Base-by-base conservation (phyloP, 2,113 vertebrate species). In the Pionites leucogaster region DNA sequence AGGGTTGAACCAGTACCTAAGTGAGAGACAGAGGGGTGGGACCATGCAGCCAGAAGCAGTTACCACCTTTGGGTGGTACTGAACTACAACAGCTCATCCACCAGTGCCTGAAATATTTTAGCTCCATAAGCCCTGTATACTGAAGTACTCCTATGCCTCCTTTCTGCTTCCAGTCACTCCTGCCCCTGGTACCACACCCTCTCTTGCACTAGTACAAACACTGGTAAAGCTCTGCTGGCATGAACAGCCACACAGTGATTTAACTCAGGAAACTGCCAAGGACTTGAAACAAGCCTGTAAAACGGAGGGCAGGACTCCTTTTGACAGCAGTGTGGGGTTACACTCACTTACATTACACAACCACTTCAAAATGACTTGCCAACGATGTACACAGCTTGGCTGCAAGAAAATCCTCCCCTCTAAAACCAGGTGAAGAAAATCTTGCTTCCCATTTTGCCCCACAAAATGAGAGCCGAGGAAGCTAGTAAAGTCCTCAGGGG, bases 91-190 rank as follows among this genome's bases (percentile, higher is more conserved):
- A 77, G 49, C 63, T 80, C 49, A 67, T 27, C 23, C 55, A 50
- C 7, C 8, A 0, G 0, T 5, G 2, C 18, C 8, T 1, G 10
- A 52, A 57, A 46, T 0, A 4, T 33, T 55, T 44, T 8, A 90
- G 75, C 44, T 55, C 27, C 3, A 2, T 12, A 69, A 64, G 29
- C 27, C 17, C 59, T 37, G 24, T 24, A 50, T 71, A 68, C 2
- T 10, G 3, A 62, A 72, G 18, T 2, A 18, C 7, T 57, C 52
- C 71, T 18, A 7, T 23, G 24, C 19, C 19, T 42, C 60, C 81
- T 47, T 83, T 17, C 55, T 65, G 47, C 52, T 64, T 27, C n/a
- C 41, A 78, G 16, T 17, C 47, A 31, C 13, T 60, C 52, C 84
- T 68, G 39, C 2, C 25, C 11, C 75, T 52, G 31, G 13, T 33